Conservation (phyloP, 1,140 invertebrate genomes). For the Brachionus manjavacas region DNA sequence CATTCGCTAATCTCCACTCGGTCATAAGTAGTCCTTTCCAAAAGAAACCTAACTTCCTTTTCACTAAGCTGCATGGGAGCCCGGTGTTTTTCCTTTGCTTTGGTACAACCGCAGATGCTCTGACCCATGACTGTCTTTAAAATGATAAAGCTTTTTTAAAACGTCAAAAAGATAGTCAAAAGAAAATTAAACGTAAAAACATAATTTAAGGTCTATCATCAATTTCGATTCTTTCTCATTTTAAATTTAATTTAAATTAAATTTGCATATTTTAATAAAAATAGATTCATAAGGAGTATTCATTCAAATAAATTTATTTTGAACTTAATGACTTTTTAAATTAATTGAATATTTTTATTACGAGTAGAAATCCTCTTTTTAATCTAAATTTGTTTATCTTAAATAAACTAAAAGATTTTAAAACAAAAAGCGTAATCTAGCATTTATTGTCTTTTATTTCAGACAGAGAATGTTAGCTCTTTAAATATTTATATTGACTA, state of each 20-base stretch:
- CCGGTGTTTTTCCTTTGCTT: not conserved
- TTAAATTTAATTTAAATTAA: not conserved
- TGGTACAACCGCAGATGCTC: not conserved
- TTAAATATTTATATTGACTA: not conserved
- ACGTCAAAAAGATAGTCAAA: not conserved
- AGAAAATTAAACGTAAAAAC: not conserved
- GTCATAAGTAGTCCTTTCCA: not conserved
- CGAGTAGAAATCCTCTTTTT: not conserved
- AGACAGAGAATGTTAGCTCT: too few species aligned
- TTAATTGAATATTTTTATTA: too few species aligned
- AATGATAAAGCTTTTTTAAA: not conserved
- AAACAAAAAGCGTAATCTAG: not conserved
- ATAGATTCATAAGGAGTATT: not conserved
- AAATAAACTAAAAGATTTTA: not conserved
- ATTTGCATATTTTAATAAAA: not conserved
- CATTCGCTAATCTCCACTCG: not conserved
- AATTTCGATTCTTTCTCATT: not conserved
- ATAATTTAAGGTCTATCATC: not conserved
- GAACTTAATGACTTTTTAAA: too few species aligned
- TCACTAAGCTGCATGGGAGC: not conserved
- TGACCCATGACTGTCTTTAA: not conserved
- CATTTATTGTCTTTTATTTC: not conserved
- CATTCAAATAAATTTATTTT: not conserved
- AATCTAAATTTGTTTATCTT: not conserved
- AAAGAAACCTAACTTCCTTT: not conserved